Evolutionary conservation across 2,797 vertebrate genomes (phyloP).

Genomic region (Australoheros facetus): DNA sequence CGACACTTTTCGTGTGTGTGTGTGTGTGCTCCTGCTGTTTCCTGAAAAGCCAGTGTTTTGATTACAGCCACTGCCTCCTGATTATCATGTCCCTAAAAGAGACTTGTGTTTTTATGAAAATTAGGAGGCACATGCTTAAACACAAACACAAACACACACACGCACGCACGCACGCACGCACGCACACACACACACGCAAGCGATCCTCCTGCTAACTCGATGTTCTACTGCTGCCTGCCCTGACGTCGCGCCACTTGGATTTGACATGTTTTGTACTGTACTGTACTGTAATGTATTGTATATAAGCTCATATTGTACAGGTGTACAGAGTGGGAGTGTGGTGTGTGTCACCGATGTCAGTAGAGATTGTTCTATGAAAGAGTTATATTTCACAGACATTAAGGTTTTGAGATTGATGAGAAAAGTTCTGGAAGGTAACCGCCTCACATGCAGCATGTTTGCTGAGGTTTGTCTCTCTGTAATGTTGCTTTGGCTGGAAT

Average conservation of each 20-base stretch:
- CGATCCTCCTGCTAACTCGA: slow-evolving; percentile 47
- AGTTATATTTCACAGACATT: slow-evolving; percentile 17
- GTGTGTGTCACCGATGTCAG: slow-evolving; percentile 29
- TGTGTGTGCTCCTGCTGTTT: slow-evolving; percentile 8
- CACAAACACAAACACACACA: not conserved
- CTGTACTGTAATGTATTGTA: slow-evolving; percentile 57
- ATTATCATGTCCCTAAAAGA: slow-evolving; percentile 43
- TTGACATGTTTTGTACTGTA: slow-evolving; percentile 53
- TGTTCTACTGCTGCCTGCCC: slow-evolving; percentile 53
- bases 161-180: not conserved
- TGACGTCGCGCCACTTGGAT: slow-evolving; percentile 16
- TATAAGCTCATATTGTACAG: slow-evolving; percentile 63
- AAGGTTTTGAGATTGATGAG: not conserved
- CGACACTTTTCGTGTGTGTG: slow-evolving; percentile 1
- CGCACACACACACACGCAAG: not conserved
- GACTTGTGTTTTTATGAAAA: slow-evolving; percentile 66
- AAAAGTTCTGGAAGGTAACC: not conserved
- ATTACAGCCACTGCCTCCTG: slow-evolving; percentile 53
- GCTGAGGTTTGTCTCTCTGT: slow-evolving; percentile 37
- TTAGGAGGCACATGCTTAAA: slow-evolving; percentile 18
- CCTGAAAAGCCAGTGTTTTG: slow-evolving; percentile 54
- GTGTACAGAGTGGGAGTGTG: slow-evolving; percentile 59
- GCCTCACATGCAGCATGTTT: slow-evolving; percentile 54
- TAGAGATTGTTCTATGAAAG: slow-evolving; percentile 25
- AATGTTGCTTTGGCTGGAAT: slow-evolving; percentile 56